Conservation (phyloP, 2,113 vertebrate species). For the Pan paniscus region DNA sequence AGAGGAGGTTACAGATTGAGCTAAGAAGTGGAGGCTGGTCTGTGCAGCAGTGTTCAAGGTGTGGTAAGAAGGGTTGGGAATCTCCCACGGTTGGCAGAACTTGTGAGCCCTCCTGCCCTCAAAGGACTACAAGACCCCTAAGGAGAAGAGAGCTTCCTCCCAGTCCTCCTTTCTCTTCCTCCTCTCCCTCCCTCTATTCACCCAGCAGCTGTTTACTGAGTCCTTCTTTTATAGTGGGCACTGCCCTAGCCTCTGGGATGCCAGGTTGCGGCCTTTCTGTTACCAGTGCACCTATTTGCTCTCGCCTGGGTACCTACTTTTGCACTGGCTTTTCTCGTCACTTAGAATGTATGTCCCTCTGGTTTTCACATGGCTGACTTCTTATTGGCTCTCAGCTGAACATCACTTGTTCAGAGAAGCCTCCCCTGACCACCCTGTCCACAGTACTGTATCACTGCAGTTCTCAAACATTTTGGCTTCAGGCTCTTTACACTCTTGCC, state of each 20-base stretch:
- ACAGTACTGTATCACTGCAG: fast-evolving
- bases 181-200: neutral
- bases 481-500: no score
- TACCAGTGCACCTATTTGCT: fast-evolving
- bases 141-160: neutral
- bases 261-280: neutral
- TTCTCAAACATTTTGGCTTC: neutral
- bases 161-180: no score
- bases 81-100: neutral
- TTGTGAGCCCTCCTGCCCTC: neutral
- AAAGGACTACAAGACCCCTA: neutral
- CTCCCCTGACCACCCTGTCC: neutral
- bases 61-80: neutral
- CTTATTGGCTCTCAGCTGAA: neutral
- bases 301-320: neutral
- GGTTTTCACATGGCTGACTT: neutral
- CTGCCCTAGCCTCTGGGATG: fast-evolving
- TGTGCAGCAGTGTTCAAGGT: neutral
- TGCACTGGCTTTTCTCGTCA: neutral
- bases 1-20: neutral
- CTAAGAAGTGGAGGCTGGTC: no score
- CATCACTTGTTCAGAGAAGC: neutral
- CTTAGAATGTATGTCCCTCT: fast-evolving
- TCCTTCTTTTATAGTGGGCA: neutral
- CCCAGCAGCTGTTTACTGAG: neutral